A percentile compares a stretch with the other conserved stretches of the same genome.
phyloP scores from a whole-genome alignment of 2,113 vertebrate species.

The Elephantulus edwardii region DNA sequence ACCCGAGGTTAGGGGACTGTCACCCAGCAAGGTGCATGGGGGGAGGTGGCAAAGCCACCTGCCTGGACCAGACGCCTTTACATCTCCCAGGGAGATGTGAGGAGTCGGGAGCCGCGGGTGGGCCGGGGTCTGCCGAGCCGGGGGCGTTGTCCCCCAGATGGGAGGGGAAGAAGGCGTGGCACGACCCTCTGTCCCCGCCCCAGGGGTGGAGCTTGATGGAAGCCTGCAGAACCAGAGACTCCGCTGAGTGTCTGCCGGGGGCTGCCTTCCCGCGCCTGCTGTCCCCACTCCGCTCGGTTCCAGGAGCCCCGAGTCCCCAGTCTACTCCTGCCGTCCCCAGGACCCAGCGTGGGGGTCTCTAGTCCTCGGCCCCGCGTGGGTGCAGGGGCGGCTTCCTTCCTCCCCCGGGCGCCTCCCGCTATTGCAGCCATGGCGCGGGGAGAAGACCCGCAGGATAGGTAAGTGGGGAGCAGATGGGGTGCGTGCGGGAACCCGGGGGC shows the following conservation, averaged over 20 bases:
- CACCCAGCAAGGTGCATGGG: neutral
- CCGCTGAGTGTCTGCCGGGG: accelerated
- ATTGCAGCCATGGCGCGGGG: slow-evolving; percentile 66
- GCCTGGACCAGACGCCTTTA: neutral
- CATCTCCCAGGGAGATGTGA: accelerated
- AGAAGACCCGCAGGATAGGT: slow-evolving; percentile 67
- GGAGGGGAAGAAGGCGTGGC: neutral
- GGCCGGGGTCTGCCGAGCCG: accelerated
- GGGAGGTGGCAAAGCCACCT: neutral
- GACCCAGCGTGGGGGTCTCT: neutral
- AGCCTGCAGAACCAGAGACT: accelerated
- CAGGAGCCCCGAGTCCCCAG: neutral
- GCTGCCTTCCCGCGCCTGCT: neutral
- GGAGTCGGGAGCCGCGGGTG: accelerated
- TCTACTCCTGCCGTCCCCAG: neutral
- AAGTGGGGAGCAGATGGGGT: neutral
- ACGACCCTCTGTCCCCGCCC: slow-evolving; percentile 3
- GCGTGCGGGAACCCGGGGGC: neutral
- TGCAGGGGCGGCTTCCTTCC: neutral
- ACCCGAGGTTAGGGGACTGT: no score
- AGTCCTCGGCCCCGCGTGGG: neutral
- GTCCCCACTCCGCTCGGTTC: no score
- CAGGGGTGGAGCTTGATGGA: slow-evolving; percentile 36
- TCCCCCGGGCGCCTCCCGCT: neutral
- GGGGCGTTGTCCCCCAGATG: accelerated